Evolutionary conservation across 2,797 vertebrate genomes (phyloP).

Genomic region (Merluccius polli): DNA sequence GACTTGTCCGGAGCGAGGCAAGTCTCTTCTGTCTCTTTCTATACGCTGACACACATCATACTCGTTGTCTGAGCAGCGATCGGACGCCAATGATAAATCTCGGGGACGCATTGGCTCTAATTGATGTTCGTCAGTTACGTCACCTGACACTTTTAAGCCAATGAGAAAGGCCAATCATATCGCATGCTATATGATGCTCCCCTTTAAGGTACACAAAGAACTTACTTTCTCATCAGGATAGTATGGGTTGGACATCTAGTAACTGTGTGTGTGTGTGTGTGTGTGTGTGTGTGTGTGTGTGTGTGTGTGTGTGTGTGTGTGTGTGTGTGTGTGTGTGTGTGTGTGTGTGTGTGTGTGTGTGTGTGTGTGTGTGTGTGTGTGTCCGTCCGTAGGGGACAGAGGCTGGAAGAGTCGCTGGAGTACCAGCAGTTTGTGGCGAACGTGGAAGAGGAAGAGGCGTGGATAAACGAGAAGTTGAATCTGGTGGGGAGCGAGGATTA

Average conservation of each 20-base stretch:
- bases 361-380: slow-evolving; percentile 8
- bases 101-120: too few species aligned
- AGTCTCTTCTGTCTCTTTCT: background rate
- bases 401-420: slow-evolving; percentile 94
- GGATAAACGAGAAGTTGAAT: slow-evolving; percentile 99
- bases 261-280: slow-evolving; percentile 9
- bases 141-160: background rate
- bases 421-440: slow-evolving; percentile 99
- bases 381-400: slow-evolving; percentile 78
- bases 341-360: slow-evolving; percentile 11
- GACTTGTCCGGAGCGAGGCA: slow-evolving; percentile 90
- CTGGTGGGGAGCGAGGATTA: slow-evolving; percentile 96
- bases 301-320: slow-evolving; percentile 18
- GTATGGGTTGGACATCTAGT: background rate
- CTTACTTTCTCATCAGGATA: background rate
- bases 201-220: background rate
- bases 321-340: slow-evolving; percentile 8
- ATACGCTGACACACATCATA: background rate
- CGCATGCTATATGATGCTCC: background rate
- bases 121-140: background rate
- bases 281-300: slow-evolving; percentile 21
- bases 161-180: too few species aligned
- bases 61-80: background rate
- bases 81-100: too few species aligned
- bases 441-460: slow-evolving; percentile 97